These are phyloP conservation scores for Pseudomyrmex cubaensis DNA, from an alignment of 1,140 invertebrate genomes.

Conservation along the genomic window DNA sequence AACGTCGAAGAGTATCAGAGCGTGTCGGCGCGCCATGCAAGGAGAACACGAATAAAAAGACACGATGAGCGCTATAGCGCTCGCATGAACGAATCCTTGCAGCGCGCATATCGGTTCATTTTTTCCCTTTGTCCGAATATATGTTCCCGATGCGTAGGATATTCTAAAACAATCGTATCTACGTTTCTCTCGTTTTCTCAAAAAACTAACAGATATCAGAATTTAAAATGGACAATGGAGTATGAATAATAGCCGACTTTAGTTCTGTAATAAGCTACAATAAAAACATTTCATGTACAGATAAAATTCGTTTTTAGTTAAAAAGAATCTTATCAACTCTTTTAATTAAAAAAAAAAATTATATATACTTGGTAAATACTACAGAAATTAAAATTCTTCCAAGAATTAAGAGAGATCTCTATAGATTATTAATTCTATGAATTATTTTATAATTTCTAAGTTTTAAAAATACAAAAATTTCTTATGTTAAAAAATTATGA, in stretches of 20 bases:
- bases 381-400: no score
- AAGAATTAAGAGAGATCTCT: no score
- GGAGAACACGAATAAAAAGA: slow-evolving; percentile 63
- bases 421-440: no score
- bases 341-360: no score
- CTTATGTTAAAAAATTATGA: slow-evolving; percentile 11
- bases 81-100: slow-evolving; percentile 28
- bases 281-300: background rate
- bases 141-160: slow-evolving; percentile 1
- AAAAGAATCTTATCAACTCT: background rate
- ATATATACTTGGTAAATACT: no score
- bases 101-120: background rate
- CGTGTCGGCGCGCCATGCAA: slow-evolving; percentile 61
- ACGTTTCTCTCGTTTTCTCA: background rate
- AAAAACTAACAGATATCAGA: background rate
- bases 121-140: background rate
- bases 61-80: slow-evolving; percentile 18
- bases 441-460: background rate
- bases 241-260: no score
- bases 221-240: background rate
- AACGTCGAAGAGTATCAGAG: slow-evolving; percentile 43
- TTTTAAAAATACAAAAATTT: background rate
- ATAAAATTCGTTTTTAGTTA: background rate
- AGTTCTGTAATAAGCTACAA: background rate
- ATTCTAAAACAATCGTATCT: slow-evolving; percentile 1